phyloP scores from a whole-genome alignment of 2,888 invertebrate species.

The Eudemis profundana region DNA sequence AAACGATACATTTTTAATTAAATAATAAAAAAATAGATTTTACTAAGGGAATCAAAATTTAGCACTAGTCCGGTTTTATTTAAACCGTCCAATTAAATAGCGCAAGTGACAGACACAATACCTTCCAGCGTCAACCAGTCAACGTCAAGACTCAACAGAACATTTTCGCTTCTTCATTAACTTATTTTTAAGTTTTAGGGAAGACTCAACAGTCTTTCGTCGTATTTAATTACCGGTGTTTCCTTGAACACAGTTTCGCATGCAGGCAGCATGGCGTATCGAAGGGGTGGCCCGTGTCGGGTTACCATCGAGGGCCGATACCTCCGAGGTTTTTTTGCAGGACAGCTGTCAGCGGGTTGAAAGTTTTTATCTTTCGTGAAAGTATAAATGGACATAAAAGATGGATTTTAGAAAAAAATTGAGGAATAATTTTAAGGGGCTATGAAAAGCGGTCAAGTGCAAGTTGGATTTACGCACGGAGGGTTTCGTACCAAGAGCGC shows the following conservation, averaged over 20 bases:
- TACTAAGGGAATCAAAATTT: no score
- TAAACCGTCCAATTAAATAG: no score
- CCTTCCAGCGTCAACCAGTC: no score
- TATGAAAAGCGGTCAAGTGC: no score
- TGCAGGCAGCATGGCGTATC: constrained; percentile 55
- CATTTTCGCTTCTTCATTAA: not conserved
- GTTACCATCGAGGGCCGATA: constrained; percentile 54
- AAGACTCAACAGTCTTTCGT: constrained; percentile 22
- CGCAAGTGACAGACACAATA: no score
- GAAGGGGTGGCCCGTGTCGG: no score
- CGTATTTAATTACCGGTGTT: constrained; percentile 31
- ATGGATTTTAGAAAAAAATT: not conserved
- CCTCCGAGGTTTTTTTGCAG: constrained; percentile 49
- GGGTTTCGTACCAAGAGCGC: no score
- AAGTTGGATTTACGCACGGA: no score
- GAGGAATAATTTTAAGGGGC: no score
- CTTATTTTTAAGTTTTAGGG: constrained; percentile 2
- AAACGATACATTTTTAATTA: no score
- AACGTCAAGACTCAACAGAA: not conserved
- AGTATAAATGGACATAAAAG: not conserved
- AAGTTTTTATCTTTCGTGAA: constrained; percentile 30
- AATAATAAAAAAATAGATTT: no score
- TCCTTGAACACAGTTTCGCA: constrained; percentile 37
- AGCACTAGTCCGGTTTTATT: no score
- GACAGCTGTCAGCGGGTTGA: constrained; percentile 62